Percentiles rank a stretch among this genome's conserved stretches.
phyloP scores from a whole-genome alignment of 2,888 invertebrate species.

The Dasypogon diadema region DNA sequence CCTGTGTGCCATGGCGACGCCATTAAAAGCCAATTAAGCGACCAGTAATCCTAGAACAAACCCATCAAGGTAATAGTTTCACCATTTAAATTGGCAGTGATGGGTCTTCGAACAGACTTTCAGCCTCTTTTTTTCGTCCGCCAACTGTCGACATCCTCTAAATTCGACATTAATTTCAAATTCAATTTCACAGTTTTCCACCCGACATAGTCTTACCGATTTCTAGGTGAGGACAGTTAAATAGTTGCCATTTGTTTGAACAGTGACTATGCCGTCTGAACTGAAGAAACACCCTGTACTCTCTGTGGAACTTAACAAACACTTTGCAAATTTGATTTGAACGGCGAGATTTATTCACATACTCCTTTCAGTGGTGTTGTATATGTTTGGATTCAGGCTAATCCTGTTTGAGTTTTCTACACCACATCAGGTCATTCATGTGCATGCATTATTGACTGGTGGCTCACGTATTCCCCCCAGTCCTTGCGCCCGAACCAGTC shows the following conservation, averaged over 20 bases:
- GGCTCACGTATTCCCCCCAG: conserved; percentile 8
- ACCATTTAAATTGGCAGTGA: conserved; percentile 19
- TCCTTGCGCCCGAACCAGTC: not conserved
- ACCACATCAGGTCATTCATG: conserved; percentile 10
- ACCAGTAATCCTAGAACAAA: conserved; percentile 24
- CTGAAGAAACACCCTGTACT: no score
- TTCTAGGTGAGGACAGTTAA: conserved; percentile 20
- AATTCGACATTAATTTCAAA: conserved; percentile 11
- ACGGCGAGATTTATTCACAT: conserved; percentile 10
- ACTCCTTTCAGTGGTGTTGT: not conserved
- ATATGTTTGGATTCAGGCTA: conserved; percentile 15
- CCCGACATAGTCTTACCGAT: not conserved
- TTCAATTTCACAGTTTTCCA: conserved; percentile 30
- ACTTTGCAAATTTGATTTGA: conserved; percentile 27
- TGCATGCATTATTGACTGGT: not conserved
- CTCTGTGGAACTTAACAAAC: not conserved
- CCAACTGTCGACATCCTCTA: not conserved
- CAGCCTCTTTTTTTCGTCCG: not conserved
- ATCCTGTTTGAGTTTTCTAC: conserved; percentile 28
- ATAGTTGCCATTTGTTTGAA: not conserved
- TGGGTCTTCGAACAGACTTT: conserved; percentile 19
- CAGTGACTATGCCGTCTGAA: not conserved
- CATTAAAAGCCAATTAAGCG: conserved; percentile 36
- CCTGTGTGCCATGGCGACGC: not conserved
- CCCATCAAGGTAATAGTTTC: conserved; percentile 39